Base-by-base conservation (phyloP, 2,113 vertebrate species). In the Neodontobutis hainanensis region DNA sequence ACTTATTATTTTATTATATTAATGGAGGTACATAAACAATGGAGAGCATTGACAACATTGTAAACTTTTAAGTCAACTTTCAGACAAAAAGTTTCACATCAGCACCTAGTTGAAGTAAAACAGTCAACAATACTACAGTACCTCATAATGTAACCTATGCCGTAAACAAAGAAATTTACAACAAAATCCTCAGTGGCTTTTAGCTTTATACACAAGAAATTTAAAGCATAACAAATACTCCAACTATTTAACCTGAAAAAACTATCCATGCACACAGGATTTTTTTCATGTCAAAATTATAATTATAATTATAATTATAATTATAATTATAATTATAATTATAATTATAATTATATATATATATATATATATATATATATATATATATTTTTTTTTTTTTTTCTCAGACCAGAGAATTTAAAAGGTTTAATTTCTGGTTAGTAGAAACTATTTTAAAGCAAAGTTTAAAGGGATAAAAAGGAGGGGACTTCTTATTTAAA, bases 251-350 rank as follows among this genome's bases (percentile, higher is more conserved):
- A 80, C 63, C 34, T 3, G 44, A 38, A 75, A 64, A 79, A 75
- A 32, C 11, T 34, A 70, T 47, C 74, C 81, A 80, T 82, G 87
- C 75, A 83, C 15, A 68, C 42, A 70, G 65, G 11, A 8, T 16
- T n/a, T 34, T 35, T 32, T 49, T 9, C n/a, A n/a, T 0, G 15
- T 69, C 42, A 52, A n/a, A 14, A n/a, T n/a, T n/a, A n/a, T n/a
- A n/a, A n/a, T n/a, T n/a, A n/a, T n/a, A n/a, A n/a, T n/a, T n/a
- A n/a, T n/a, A n/a, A n/a, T n/a, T n/a, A n/a, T n/a, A n/a, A n/a
- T n/a, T n/a, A n/a, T n/a, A n/a, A n/a, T n/a, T n/a, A n/a, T n/a
- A n/a, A n/a, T n/a, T n/a, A n/a, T n/a, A n/a, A n/a, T n/a, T n/a
- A n/a, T n/a, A n/a, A n/a, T n/a, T n/a, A n/a, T n/a, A n/a, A n/a